Evolutionary conservation across 2,888 invertebrate genomes (phyloP).

Genomic region (Eupelmus urozonus): DNA sequence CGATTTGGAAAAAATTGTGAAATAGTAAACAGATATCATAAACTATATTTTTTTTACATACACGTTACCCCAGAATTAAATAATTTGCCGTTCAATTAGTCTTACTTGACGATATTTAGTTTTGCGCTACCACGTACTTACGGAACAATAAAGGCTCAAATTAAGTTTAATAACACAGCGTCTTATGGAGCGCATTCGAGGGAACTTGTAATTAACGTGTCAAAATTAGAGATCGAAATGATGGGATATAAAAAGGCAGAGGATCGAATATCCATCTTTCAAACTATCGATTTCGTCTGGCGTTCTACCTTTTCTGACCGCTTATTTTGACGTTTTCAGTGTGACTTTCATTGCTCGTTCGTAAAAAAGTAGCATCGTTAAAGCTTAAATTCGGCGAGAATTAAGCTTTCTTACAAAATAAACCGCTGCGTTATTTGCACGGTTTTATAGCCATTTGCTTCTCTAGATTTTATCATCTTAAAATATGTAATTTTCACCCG

Average conservation of each 20-base stretch:
- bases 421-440: background rate
- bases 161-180: background rate
- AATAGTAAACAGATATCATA: too few species aligned
- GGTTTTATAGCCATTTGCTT: background rate
- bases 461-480: background rate
- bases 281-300: background rate
- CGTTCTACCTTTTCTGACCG: background rate
- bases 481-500: background rate
- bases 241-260: background rate
- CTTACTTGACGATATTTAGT: too few species aligned
- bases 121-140: too few species aligned
- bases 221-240: slow-evolving; percentile 2
- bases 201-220: slow-evolving; percentile 17
- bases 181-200: too few species aligned
- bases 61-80: too few species aligned
- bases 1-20: too few species aligned
- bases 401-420: background rate
- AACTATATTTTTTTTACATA: too few species aligned
- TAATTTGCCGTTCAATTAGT: too few species aligned
- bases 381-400: background rate
- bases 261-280: background rate
- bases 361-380: background rate
- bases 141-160: background rate
- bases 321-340: background rate
- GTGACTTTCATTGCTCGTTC: slow-evolving; percentile 17